Evolutionary conservation across 2,888 invertebrate genomes (phyloP).

Genomic region (Sussaba pulchella): DNA sequence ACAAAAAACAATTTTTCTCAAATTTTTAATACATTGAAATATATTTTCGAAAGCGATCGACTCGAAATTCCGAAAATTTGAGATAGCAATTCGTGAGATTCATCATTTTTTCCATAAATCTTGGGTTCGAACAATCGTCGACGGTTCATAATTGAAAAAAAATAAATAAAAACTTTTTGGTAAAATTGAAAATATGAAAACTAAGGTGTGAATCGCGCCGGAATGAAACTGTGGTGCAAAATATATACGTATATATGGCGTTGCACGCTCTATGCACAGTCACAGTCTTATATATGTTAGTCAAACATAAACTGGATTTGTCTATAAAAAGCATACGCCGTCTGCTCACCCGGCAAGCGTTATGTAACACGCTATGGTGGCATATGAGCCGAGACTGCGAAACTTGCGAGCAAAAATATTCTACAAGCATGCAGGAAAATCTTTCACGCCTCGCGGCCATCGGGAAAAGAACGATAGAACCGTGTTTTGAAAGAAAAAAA

Average conservation of each 20-base stretch:
- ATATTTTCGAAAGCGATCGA: too few species aligned
- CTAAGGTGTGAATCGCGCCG: constrained; percentile 5
- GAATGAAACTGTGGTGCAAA: constrained; percentile 3
- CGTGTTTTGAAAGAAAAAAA: background rate
- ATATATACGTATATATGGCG: background rate
- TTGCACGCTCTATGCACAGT: constrained; percentile 39
- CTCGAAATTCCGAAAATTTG: too few species aligned
- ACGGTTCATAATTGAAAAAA: background rate
- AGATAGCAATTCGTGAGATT: too few species aligned
- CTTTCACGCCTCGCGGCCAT: background rate
- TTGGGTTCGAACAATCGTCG: too few species aligned
- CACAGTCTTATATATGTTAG: constrained; percentile 61
- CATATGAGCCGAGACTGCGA: constrained; percentile 51
- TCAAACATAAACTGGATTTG: constrained; percentile 72
- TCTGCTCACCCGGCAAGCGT: constrained; percentile 72
- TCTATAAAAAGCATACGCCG: constrained; percentile 72
- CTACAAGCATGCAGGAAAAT: background rate
- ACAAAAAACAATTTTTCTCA: too few species aligned
- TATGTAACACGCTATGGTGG: constrained; percentile 80
- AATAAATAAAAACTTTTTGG: background rate
- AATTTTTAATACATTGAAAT: too few species aligned
- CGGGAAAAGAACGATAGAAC: background rate
- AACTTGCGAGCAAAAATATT: constrained; percentile 22
- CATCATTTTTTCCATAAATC: too few species aligned
- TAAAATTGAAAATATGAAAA: constrained; percentile 10